Base-by-base conservation (phyloP, 2,888 invertebrate genomes). In the Tetragnatha montana region DNA sequence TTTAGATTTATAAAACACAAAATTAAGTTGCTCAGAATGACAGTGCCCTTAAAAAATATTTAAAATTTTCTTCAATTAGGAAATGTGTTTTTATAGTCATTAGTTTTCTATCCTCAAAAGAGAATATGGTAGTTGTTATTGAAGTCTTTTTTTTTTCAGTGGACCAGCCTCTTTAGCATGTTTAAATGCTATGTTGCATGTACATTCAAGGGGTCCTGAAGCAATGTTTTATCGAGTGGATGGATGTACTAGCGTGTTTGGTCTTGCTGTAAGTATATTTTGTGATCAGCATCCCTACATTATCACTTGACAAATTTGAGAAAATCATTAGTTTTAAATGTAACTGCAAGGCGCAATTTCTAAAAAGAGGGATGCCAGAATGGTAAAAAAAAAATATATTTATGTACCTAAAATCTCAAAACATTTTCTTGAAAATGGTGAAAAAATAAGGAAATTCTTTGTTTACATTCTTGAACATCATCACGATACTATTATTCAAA, bases 151-250 rank as follows among this genome's bases (percentile, higher is more conserved):
- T 60, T 88, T 81, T 91, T 87, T 12, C 70, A 92, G 92, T 91
- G 92, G 91, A 7, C 89, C 91, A 85, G 91, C 91, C 51, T 91
- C 91, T 51, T 84, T 92, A 71, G 91, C 91, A 74, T 93, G 93
- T 88, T 89, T 93, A 73, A 93, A 92, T 91, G 92, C 93, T 17
- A 92, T 93, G 92, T 91, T 93, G 8, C 93, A 93, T 91, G 92
- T 92, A 6, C 92, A 93, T 91, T 92, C 93, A 7, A 92, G 92
- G 89, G 93, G 93, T 14, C 89, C 92, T 49, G 92, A 92, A 60
- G 92, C 92, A 78, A 91, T 92, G 81, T 93, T 93, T 91, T 93
- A 93, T 91, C 79, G 92, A 76, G 87, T 91, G 47, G 89, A 91
- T 84, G 89, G 91, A 69, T 89, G 86, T 60, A 91, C 90, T 21